Percentiles rank a stretch among this genome's conserved stretches.
Evolutionary conservation across 2,113 vertebrate genomes (phyloP).

Genomic region (Brachyhypopomus gauderio): DNA sequence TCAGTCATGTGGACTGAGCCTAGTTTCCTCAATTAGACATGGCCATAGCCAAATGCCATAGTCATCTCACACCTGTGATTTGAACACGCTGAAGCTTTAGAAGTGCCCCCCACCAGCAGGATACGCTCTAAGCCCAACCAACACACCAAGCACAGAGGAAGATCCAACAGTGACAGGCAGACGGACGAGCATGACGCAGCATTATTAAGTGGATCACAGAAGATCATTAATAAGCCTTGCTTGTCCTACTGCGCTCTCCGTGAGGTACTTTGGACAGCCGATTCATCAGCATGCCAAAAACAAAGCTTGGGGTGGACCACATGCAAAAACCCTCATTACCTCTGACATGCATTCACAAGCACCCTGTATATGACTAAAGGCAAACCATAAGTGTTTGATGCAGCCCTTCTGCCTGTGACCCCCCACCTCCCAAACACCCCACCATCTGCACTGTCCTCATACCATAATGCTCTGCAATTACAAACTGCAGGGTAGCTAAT

Average conservation of each 20-base stretch:
- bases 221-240: background rate
- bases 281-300: background rate
- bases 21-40: too few relatives aligned
- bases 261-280: background rate
- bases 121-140: too few relatives aligned
- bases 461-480: background rate
- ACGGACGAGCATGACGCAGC: slow-evolving; percentile 1
- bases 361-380: background rate
- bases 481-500: background rate
- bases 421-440: too few relatives aligned
- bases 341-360: background rate
- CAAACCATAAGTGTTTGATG: background rate
- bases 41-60: background rate
- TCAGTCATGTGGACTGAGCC: too few relatives aligned
- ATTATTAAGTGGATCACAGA: background rate
- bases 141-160: too few relatives aligned
- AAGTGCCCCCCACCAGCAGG: background rate
- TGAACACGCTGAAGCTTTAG: background rate
- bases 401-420: background rate
- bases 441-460: too few relatives aligned
- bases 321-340: background rate
- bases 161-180: background rate
- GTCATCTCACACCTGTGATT: background rate
- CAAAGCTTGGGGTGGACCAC: background rate
- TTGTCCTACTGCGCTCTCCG: background rate